Percentiles rank a stretch among this genome's conserved stretches.
phyloP scores from a whole-genome alignment of 2,113 vertebrate species.

The Hirundichthys speculiger region DNA sequence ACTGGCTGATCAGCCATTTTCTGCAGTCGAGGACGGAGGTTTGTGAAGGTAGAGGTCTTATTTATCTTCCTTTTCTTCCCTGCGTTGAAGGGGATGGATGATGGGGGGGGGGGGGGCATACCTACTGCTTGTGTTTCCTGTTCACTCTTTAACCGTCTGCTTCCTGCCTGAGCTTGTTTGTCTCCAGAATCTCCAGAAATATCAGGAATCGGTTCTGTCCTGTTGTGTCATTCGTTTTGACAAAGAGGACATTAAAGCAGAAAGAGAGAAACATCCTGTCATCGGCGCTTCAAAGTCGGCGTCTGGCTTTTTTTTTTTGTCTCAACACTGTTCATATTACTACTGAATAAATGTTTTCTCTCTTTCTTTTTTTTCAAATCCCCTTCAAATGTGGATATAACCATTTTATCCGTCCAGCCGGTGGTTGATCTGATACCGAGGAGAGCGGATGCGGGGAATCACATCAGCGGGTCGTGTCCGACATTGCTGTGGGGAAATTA shows the following conservation, averaged over 20 bases:
- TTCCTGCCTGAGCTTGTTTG: too few species aligned
- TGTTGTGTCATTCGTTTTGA: not conserved
- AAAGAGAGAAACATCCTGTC: not conserved
- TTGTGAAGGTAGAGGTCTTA: too few species aligned
- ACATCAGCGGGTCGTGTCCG: conserved; percentile 37
- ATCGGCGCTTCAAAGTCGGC: not conserved
- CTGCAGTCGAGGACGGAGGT: too few species aligned
- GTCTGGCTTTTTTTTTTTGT: not conserved
- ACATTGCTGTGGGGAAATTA: conserved; percentile 52
- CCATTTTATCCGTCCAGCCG: conserved; percentile 27
- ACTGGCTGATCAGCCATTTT: too few species aligned
- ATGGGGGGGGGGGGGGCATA: too few species aligned
- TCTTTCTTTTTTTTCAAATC: conserved; percentile 21
- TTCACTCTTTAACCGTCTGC: too few species aligned
- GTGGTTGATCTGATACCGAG: conserved; percentile 4
- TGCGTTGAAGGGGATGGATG: too few species aligned
- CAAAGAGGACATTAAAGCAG: not conserved
- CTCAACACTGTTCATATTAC: not conserved
- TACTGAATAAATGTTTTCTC: not conserved
- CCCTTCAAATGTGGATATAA: conserved; percentile 23
- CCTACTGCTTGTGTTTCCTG: too few species aligned
- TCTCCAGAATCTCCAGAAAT: too few species aligned
- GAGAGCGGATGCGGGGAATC: conserved; percentile 35
- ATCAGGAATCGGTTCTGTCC: too few species aligned
- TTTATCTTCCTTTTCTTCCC: too few species aligned